Conservation (phyloP, 2,113 vertebrate genomes). For the Nothocercus julius region DNA sequence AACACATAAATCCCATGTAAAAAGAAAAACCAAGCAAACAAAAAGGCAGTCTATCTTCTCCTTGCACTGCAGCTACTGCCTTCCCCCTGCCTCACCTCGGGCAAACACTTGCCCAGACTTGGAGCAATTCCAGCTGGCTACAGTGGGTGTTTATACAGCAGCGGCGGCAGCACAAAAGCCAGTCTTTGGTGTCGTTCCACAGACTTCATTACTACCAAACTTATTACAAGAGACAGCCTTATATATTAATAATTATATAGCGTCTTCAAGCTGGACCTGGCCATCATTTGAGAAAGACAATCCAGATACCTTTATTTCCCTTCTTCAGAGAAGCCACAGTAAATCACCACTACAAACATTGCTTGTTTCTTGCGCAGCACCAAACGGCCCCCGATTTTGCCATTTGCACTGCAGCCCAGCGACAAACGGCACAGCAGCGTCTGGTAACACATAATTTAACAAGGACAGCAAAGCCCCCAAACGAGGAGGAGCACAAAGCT, state of each 20-base stretch:
- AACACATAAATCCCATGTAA: neutral
- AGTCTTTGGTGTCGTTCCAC: neutral
- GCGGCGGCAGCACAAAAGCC: neutral
- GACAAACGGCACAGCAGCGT: neutral
- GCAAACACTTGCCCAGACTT: constrained; percentile 52
- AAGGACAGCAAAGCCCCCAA: neutral
- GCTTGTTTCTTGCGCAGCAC: neutral
- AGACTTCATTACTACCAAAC: neutral
- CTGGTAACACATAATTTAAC: neutral
- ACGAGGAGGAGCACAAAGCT: neutral
- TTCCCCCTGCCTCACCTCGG: constrained; percentile 46
- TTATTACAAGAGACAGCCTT: neutral
- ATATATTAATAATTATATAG: neutral
- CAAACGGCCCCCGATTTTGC: neutral
- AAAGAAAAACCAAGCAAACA: neutral
- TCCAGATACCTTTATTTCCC: neutral
- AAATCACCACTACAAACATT: neutral
- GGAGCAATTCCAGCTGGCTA: constrained; percentile 24
- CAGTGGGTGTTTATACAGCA: constrained; percentile 22
- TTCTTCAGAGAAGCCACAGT: neutral
- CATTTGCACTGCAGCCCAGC: neutral
- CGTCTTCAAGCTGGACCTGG: neutral
- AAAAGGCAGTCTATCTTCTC: neutral
- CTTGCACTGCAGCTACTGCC: constrained; percentile 11
- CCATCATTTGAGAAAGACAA: constrained; percentile 13